Percentiles rank a stretch among this genome's conserved stretches.
phyloP scores from a whole-genome alignment of 2,113 vertebrate species.

The Oncorhynchus nerka region DNA sequence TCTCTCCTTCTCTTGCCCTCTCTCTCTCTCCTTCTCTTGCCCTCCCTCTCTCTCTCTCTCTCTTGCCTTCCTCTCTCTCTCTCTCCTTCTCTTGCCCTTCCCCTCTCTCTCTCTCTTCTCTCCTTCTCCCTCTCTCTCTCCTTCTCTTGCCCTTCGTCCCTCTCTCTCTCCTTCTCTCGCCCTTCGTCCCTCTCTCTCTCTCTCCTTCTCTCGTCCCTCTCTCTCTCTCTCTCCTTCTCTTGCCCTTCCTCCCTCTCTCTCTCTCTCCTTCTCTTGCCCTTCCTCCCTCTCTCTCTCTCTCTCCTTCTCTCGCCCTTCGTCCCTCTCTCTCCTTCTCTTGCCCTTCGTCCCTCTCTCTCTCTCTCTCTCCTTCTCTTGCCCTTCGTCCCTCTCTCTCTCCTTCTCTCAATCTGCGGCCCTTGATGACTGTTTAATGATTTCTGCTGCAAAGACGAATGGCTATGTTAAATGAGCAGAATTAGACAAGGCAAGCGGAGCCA shows the following conservation, averaged over 20 bases:
- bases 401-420: conserved; percentile 32
- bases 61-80: not conserved
- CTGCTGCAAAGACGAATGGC: conserved; percentile 77
- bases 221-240: not conserved
- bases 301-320: conserved; percentile 15
- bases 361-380: too few relatives aligned
- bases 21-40: not conserved
- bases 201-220: conserved; percentile 34
- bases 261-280: too few relatives aligned
- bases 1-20: not conserved
- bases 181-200: conserved; percentile 11
- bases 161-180: conserved; percentile 24
- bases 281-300: not conserved
- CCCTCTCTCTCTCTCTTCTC: too few relatives aligned
- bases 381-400: too few relatives aligned
- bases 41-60: too few relatives aligned
- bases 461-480: conserved; percentile 78
- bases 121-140: too few relatives aligned
- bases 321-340: conserved; percentile 24
- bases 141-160: too few relatives aligned
- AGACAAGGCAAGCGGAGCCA: conserved; percentile 66
- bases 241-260: conserved; percentile 1
- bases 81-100: too few relatives aligned
- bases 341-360: conserved; percentile 4
- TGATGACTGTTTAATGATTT: conserved; percentile 85